phyloP scores from a whole-genome alignment of 1,140 invertebrate genomes.

The Scaptomyza pallida region DNA sequence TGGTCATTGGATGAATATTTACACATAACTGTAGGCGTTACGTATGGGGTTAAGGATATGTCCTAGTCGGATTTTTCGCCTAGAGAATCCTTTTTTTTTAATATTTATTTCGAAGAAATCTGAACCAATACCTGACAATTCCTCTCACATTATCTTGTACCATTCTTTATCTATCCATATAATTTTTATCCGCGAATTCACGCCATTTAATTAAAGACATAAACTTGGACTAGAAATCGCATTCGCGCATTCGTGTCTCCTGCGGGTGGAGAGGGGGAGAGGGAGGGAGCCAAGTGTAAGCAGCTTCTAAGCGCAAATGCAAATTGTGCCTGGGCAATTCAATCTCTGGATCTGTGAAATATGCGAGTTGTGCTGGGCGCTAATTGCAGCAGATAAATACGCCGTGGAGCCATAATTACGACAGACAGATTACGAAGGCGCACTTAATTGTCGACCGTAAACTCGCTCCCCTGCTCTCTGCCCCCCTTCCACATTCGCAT shows the following conservation, averaged over 20 bases:
- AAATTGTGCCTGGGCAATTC: slow-evolving; percentile 55
- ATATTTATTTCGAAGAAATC: no score
- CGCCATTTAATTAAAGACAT: slow-evolving; percentile 53
- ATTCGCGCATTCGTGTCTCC: neutral
- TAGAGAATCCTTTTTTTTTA: no score
- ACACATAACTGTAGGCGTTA: no score
- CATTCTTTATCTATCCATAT: neutral
- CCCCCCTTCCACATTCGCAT: slow-evolving; percentile 5
- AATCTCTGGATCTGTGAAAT: slow-evolving; percentile 66
- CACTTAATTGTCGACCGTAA: slow-evolving; percentile 76
- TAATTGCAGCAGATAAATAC: slow-evolving; percentile 78
- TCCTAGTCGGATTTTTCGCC: no score
- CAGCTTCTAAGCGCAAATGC: slow-evolving; percentile 38
- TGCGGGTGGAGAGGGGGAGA: no score
- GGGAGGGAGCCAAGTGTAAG: neutral
- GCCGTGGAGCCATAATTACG: slow-evolving; percentile 77
- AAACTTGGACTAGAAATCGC: no score
- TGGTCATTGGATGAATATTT: no score
- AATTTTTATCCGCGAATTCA: neutral
- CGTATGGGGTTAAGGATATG: no score
- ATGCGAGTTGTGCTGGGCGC: slow-evolving; percentile 62
- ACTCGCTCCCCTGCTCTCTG: slow-evolving; percentile 47
- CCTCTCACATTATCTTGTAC: no score
- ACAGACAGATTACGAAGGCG: slow-evolving; percentile 72
- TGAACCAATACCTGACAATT: no score